A percentile compares a stretch with the other conserved stretches of the same genome.
Conservation (phyloP, 35 echinoderm and acorn worm species). For the Heliocidaris tuberculata region DNA sequence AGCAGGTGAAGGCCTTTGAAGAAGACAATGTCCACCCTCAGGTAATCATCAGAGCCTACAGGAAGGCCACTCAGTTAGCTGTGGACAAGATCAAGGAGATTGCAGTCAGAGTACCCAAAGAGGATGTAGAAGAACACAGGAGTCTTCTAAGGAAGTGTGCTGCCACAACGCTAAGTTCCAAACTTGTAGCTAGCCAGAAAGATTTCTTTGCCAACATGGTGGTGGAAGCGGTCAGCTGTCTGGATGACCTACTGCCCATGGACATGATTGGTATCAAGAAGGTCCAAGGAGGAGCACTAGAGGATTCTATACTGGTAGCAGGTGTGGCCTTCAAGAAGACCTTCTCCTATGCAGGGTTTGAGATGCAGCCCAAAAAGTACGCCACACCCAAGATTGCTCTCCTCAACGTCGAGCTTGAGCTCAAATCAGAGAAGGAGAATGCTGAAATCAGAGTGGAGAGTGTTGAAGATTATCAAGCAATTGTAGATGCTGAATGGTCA, state of each 20-base stretch:
- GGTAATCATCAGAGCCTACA: conserved; percentile 89
- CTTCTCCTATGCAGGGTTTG: conserved; percentile 98
- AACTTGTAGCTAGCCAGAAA: conserved; percentile 83
- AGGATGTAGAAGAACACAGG: conserved; percentile 77
- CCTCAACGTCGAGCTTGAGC: conserved; percentile 91
- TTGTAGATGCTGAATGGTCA: conserved; percentile 97
- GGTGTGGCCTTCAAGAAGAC: conserved; percentile 99
- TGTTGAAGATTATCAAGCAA: conserved; percentile 95
- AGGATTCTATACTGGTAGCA: conserved; percentile 89
- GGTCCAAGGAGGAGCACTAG: conserved; percentile 87
- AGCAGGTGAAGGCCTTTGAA: conserved; percentile 88
- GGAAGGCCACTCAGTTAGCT: conserved; percentile 91
- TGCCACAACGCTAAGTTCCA: conserved; percentile 93
- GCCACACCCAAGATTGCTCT: conserved; percentile 91
- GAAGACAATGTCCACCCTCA: conserved; percentile 99
- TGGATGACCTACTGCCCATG: conserved; percentile 93
- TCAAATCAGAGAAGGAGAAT: conserved; percentile 97
- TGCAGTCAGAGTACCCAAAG: conserved; percentile 81
- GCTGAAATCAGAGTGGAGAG: conserved; percentile 96
- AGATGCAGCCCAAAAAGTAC: conserved; percentile 98
- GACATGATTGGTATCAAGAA: conserved; percentile 99
- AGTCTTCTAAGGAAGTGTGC: conserved; percentile 91
- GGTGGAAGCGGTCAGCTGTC: conserved; percentile 84
- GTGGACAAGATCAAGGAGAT: conserved; percentile 92
- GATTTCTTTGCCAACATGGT: conserved; percentile 99